phyloP scores from a whole-genome alignment of 2,113 vertebrate species.

The Podocnemis expansa region DNA sequence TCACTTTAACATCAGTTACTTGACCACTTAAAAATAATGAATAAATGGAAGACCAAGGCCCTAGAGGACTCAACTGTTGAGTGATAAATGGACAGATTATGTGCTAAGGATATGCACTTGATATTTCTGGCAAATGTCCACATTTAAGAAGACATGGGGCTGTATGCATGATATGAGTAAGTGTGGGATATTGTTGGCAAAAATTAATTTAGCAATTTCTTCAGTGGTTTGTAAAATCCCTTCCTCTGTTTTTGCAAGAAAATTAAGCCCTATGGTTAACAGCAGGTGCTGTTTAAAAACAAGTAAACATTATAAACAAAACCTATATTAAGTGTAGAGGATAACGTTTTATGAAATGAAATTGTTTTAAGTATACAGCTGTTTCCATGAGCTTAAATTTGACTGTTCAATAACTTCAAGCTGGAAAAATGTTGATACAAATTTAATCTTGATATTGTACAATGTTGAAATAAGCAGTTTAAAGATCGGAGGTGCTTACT shows the following conservation, averaged over 20 bases:
- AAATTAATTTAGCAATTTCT: not conserved
- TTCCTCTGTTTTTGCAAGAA: not conserved
- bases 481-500: not conserved
- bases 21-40: not conserved
- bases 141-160: not conserved
- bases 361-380: not conserved
- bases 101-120: not conserved
- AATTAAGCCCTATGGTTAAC: not conserved
- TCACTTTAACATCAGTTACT: not conserved
- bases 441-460: not conserved
- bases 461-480: not conserved
- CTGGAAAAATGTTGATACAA: not conserved
- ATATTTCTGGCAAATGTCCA: conserved; percentile 6
- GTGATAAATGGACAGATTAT: not conserved
- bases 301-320: not conserved
- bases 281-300: not conserved
- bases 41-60: not conserved
- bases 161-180: not conserved
- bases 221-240: not conserved
- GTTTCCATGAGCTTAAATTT: not conserved
- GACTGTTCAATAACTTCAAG: not conserved
- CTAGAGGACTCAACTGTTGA: not conserved
- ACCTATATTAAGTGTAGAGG: not conserved
- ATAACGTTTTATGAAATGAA: fast-evolving
- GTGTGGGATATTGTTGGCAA: not conserved